A percentile compares a stretch with the other conserved stretches of the same genome.
These are phyloP conservation scores for Hippocampus guttulatus DNA, from an alignment of 2,113 vertebrate genomes.

Conservation along the genomic window DNA sequence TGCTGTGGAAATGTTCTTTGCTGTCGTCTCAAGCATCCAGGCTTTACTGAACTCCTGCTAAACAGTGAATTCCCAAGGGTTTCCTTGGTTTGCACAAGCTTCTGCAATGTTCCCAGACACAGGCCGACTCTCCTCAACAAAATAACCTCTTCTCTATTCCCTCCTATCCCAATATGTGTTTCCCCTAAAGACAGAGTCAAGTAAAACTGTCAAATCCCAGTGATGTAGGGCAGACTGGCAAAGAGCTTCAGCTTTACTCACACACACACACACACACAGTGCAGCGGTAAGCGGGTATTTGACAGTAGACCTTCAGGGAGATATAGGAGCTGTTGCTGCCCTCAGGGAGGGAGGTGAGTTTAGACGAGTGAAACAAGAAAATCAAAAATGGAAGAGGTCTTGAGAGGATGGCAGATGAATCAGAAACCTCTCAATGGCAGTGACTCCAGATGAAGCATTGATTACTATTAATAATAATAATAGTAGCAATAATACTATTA, in stretches of 20 bases:
- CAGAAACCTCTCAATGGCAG: neutral
- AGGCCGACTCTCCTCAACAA: neutral
- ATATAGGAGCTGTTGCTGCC: constrained; percentile 49
- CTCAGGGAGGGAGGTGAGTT: constrained; percentile 8
- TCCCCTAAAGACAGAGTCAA: constrained; percentile 40
- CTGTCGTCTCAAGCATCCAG: neutral
- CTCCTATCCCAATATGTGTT: constrained; percentile 27
- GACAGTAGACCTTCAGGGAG: constrained; percentile 66
- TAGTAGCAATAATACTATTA: neutral
- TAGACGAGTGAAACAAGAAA: constrained; percentile 6
- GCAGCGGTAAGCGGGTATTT: constrained; percentile 64
- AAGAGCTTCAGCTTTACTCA: constrained; percentile 12
- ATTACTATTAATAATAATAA: neutral
- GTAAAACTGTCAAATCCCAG: constrained; percentile 58
- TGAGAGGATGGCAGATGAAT: constrained; percentile 20
- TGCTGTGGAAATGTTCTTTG: neutral
- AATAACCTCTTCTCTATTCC: constrained; percentile 5
- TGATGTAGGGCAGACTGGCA: constrained; percentile 23
- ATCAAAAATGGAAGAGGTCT: constrained; percentile 29
- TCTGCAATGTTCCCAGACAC: neutral
- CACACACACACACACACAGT: constrained; percentile 34
- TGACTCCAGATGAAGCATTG: neutral
- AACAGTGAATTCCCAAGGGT: constrained; percentile 12
- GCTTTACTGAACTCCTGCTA: neutral
- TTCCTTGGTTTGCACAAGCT: constrained; percentile 7